These are phyloP conservation scores for Dallia pectoralis DNA, from an alignment of 2,797 vertebrate species.

Conservation along the genomic window DNA sequence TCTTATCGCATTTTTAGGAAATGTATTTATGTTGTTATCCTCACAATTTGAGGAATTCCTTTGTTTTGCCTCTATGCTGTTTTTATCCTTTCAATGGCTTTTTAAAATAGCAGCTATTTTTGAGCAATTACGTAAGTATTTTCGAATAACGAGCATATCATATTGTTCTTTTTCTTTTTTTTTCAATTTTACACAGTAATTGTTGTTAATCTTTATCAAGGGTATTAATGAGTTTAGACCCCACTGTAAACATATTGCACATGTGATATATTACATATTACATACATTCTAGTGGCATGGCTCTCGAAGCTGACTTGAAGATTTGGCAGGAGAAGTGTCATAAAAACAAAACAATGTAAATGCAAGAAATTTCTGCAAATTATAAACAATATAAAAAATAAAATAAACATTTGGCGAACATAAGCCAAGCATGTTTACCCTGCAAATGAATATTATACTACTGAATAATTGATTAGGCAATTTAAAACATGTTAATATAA, in stretches of 20 bases:
- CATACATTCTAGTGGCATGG: neutral
- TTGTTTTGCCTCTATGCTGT: too few species aligned
- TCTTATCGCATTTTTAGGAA: too few species aligned
- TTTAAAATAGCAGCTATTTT: too few species aligned
- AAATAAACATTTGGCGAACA: neutral
- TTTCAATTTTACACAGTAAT: too few species aligned
- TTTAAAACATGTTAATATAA: neutral
- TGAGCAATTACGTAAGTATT: too few species aligned
- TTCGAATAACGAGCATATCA: too few species aligned
- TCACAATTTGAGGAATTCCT: too few species aligned
- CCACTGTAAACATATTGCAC: too few species aligned
- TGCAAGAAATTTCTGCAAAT: neutral
- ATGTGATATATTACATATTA: neutral
- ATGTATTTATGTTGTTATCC: too few species aligned
- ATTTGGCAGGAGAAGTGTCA: conserved; percentile 12
- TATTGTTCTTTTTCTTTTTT: too few species aligned
- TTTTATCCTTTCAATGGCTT: too few species aligned
- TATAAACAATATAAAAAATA: neutral
- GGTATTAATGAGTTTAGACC: neutral
- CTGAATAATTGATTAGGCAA: conserved; percentile 3
- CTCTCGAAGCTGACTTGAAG: too few species aligned
- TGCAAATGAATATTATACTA: neutral
- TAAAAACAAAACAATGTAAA: neutral
- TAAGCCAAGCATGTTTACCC: neutral
- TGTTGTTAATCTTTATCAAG: neutral